Conservation (phyloP, 2,888 invertebrate genomes). For the Sphaerophoria taeniata region DNA sequence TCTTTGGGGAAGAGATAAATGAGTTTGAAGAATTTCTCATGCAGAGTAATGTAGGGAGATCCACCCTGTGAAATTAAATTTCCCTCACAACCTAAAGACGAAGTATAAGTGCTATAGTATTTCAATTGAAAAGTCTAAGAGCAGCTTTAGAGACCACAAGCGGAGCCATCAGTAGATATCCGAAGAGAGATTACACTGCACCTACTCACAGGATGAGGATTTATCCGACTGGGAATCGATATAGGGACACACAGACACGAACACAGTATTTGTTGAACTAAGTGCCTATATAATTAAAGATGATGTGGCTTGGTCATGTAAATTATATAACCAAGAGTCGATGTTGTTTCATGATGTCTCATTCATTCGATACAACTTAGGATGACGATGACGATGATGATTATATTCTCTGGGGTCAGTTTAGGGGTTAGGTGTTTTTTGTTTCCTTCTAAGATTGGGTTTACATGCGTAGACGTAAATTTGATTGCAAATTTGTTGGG, state of each 20-base stretch:
- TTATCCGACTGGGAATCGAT: conserved; percentile 2
- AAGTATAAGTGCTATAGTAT: conserved; percentile 1
- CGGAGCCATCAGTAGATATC: conserved; percentile 5
- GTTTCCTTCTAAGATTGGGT: too few relatives aligned
- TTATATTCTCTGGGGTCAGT: conserved; percentile 27
- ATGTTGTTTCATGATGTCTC: conserved; percentile 33
- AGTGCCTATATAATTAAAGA: conserved; percentile 52
- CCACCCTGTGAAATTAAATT: background rate
- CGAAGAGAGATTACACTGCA: conserved; percentile 23
- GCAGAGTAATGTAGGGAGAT: too few relatives aligned
- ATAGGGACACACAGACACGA: conserved; percentile 9
- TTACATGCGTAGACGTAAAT: too few relatives aligned
- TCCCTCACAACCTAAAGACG: background rate
- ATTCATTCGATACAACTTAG: conserved; percentile 5
- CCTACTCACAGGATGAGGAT: background rate
- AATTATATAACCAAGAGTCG: conserved; percentile 4
- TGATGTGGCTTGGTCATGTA: conserved; percentile 25
- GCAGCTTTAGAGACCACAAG: conserved; percentile 16
- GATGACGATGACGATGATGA: conserved; percentile 11
- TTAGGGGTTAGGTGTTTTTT: background rate
- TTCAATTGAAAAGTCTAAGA: conserved; percentile 18
- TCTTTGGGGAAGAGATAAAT: too few relatives aligned
- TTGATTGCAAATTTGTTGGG: too few relatives aligned
- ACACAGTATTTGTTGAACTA: conserved; percentile 27
- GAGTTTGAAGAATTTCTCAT: too few relatives aligned